These are phyloP conservation scores for Cliona cf. orientalis DNA, from an alignment of 37 sponge, comb jelly and placozoan genomes.

Conservation along the genomic window DNA sequence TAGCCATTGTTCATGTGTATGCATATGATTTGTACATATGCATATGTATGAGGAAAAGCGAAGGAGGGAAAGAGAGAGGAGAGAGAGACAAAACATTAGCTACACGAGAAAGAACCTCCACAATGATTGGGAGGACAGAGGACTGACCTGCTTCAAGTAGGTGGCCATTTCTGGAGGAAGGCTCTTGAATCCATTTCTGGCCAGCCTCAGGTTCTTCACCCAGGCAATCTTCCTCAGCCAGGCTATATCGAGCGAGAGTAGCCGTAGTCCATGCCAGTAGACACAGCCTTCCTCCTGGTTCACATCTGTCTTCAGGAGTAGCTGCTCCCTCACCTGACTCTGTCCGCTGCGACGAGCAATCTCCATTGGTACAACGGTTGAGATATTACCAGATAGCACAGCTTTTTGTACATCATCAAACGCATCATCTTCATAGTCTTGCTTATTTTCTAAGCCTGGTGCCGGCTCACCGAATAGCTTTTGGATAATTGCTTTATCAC, in stretches of 20 bases:
- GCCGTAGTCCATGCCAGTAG: conserved; percentile 80
- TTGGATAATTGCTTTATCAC: conserved; percentile 54
- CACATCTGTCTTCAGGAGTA: conserved; percentile 84
- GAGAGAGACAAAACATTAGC: background rate
- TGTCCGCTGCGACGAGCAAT: conserved; percentile 59
- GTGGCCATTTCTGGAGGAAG: conserved; percentile 71
- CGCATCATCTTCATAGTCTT: conserved; percentile 18
- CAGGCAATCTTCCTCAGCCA: conserved; percentile 82
- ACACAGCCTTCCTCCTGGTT: conserved; percentile 64
- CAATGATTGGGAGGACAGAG: no score
- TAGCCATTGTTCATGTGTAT: no score
- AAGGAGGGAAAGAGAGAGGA: background rate
- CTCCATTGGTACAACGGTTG: conserved; percentile 83
- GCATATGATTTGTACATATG: no score
- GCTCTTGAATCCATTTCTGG: conserved; percentile 69
- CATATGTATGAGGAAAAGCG: no score
- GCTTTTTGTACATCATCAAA: conserved; percentile 59
- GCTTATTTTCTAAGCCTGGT: background rate
- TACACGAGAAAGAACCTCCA: background rate
- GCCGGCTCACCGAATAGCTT: conserved; percentile 59
- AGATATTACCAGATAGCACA: conserved; percentile 55
- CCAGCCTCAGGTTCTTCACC: conserved; percentile 72
- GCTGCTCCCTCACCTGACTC: conserved; percentile 53
- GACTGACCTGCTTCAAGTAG: conserved; percentile 65
- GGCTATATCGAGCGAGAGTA: conserved; percentile 55